Evolutionary conservation across 2,113 vertebrate species (phyloP).

Genomic region (Mastomys natalensis): DNA sequence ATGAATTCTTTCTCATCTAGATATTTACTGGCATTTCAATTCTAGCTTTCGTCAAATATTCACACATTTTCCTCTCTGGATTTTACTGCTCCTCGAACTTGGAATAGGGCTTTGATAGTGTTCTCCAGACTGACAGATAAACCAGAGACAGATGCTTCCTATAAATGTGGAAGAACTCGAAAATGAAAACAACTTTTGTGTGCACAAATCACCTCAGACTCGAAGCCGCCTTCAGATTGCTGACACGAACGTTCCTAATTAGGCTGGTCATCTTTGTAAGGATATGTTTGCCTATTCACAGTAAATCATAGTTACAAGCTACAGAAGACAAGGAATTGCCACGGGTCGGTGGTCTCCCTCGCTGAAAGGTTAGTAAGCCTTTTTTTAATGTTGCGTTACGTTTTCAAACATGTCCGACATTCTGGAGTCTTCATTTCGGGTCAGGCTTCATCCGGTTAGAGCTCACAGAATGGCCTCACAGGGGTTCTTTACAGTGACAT

Average conservation of each 20-base stretch:
- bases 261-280: background rate
- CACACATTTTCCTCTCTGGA: slow-evolving; percentile 26
- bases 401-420: background rate
- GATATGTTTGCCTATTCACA: background rate
- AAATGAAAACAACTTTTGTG: background rate
- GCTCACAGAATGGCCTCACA: background rate
- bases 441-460: background rate
- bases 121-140: background rate
- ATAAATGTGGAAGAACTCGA: background rate
- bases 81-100: background rate
- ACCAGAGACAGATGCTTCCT: background rate
- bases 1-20: background rate
- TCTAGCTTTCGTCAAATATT: slow-evolving; percentile 26
- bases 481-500: background rate
- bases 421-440: background rate
- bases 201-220: background rate
- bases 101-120: background rate
- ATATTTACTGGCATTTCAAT: slow-evolving; percentile 51
- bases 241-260: background rate
- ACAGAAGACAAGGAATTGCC: background rate
- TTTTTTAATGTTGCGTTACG: background rate
- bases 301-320: slow-evolving; percentile 3
- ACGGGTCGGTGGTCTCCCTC: background rate
- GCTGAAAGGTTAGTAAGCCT: slow-evolving; percentile 32
- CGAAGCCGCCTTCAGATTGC: background rate